Conservation (phyloP, 2,113 vertebrate species). For the Pedetes capensis region DNA sequence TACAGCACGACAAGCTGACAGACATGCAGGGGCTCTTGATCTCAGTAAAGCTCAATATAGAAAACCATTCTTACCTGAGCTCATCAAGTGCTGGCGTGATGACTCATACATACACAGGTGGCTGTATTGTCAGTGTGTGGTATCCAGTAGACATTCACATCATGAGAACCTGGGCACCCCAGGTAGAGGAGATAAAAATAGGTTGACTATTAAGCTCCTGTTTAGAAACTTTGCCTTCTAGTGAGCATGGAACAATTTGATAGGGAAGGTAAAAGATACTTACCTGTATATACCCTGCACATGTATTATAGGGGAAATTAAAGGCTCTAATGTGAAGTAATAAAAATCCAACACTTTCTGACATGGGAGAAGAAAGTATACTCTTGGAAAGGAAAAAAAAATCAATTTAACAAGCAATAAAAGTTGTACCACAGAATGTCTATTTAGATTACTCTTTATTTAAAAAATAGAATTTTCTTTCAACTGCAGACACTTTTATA, state of each 20-base stretch:
- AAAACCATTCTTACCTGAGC: not conserved
- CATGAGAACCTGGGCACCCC: not conserved
- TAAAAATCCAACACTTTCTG: conserved; percentile 15
- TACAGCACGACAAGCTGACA: no score
- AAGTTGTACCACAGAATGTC: not conserved
- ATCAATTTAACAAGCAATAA: conserved; percentile 11
- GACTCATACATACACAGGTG: conserved; percentile 31
- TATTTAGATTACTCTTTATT: not conserved
- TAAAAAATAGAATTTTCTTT: not conserved
- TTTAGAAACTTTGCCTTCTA: not conserved
- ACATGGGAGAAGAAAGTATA: not conserved
- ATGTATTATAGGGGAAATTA: not conserved
- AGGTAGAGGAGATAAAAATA: conserved; percentile 14
- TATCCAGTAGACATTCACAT: not conserved
- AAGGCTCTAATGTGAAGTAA: conserved; percentile 15
- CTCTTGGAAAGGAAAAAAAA: not conserved
- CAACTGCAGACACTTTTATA: not conserved
- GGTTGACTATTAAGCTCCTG: not conserved
- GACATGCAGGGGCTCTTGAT: no score
- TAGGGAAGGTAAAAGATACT: not conserved
- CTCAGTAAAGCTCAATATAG: conserved; percentile 49
- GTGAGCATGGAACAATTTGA: not conserved
- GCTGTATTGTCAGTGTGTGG: not conserved
- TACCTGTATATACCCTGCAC: not conserved
- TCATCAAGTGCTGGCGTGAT: conserved; percentile 30